Percentiles rank a stretch among this genome's conserved stretches.
Evolutionary conservation across 2,113 vertebrate species (phyloP).

Genomic region (Sigmodon hispidus): DNA sequence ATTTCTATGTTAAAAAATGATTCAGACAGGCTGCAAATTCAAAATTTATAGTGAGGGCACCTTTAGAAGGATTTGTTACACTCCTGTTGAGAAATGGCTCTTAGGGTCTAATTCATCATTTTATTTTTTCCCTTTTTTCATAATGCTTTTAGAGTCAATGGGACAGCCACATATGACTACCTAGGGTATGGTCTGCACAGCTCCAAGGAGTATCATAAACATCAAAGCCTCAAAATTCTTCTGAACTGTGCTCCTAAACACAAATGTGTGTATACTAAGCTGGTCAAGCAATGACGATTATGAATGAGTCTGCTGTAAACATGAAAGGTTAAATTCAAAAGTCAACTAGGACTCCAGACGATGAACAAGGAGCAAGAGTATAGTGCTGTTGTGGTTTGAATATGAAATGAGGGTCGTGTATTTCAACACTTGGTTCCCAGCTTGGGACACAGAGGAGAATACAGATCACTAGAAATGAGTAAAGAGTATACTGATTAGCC

Average conservation of each 20-base stretch:
- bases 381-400: background rate
- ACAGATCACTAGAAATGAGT: background rate
- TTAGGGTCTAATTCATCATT: background rate
- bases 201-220: background rate
- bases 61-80: background rate
- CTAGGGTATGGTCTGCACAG: background rate
- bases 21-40: background rate
- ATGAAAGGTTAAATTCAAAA: background rate
- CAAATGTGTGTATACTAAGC: background rate
- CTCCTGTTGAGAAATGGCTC: background rate
- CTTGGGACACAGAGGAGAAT: background rate
- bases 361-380: background rate
- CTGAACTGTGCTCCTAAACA: too few relatives aligned
- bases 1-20: background rate
- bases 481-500: background rate
- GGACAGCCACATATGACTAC: background rate
- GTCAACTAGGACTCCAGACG: background rate
- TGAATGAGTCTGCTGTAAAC: too few relatives aligned
- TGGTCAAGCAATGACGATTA: background rate
- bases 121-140: background rate
- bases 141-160: background rate
- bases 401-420: background rate
- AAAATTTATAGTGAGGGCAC: background rate
- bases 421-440: background rate
- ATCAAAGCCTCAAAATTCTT: background rate